Evolutionary conservation across 2,113 vertebrate genomes (phyloP).

Genomic region (Pycnonotus jocosus): DNA sequence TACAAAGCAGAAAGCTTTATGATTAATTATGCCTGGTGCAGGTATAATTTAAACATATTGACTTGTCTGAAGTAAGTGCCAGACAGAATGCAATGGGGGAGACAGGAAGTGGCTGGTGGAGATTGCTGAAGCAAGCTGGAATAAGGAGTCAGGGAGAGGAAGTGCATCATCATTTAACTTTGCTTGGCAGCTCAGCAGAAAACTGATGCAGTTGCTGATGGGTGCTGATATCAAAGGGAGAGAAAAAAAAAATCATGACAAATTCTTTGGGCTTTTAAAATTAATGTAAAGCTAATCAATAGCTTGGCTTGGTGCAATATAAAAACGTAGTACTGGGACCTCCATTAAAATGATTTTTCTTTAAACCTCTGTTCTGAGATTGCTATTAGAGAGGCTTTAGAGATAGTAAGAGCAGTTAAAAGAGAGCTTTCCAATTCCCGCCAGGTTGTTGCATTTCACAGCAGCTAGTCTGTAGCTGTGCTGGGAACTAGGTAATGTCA

Average conservation of each 20-base stretch:
- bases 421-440: conserved; percentile 26
- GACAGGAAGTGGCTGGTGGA: conserved; percentile 73
- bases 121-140: conserved; percentile 69
- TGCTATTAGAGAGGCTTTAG: conserved; percentile 40
- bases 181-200: conserved; percentile 57
- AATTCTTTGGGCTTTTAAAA: conserved; percentile 61
- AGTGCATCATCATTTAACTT: conserved; percentile 62
- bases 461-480: not conserved
- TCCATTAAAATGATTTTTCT: conserved; percentile 64
- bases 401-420: conserved; percentile 38
- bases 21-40: conserved; percentile 67
- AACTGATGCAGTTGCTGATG: conserved; percentile 64
- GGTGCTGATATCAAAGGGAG: conserved; percentile 66
- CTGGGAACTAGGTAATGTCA: conserved; percentile 17
- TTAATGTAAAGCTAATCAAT: conserved; percentile 67
- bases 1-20: conserved; percentile 68
- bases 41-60: conserved; percentile 74
- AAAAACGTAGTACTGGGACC: conserved; percentile 51
- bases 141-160: conserved; percentile 33
- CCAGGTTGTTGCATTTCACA: conserved; percentile 42
- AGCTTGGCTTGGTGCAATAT: conserved; percentile 60
- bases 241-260: conserved; percentile 71
- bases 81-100: conserved; percentile 62
- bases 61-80: conserved; percentile 73
- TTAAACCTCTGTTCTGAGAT: conserved; percentile 24